Evolutionary conservation across 2,888 invertebrate genomes (phyloP).

Genomic region (Ditylenchus weischeri): DNA sequence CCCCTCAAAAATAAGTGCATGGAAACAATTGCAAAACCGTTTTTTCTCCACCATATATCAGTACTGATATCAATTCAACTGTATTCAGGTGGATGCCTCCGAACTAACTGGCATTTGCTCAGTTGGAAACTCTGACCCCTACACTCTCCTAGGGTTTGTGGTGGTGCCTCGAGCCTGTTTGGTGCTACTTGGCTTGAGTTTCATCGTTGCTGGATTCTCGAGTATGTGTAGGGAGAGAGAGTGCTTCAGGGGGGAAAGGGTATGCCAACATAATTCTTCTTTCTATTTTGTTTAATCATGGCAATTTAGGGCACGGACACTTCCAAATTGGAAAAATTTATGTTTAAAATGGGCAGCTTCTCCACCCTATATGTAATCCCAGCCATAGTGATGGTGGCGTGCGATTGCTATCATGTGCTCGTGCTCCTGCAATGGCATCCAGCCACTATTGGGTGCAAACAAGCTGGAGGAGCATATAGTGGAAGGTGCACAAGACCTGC

Average conservation of each 20-base stretch:
- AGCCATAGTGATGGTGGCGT: constrained; percentile 84
- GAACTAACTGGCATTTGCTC: constrained; percentile 80
- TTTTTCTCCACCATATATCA: no score
- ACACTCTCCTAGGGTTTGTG: constrained; percentile 81
- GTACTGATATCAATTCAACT: not conserved
- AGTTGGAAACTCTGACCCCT: constrained; percentile 81
- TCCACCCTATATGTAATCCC: constrained; percentile 94
- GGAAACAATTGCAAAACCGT: no score
- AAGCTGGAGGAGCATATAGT: constrained; percentile 36
- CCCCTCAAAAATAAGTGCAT: no score
- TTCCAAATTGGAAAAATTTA: constrained; percentile 83
- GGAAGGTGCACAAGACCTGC: constrained; percentile 44
- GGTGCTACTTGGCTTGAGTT: constrained; percentile 83
- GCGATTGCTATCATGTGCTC: constrained; percentile 87
- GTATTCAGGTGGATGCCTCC: constrained; percentile 62
- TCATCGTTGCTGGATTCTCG: constrained; percentile 89
- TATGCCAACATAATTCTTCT: constrained; percentile 28
- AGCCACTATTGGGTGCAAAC: constrained; percentile 50
- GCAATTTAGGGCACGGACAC: constrained; percentile 75
- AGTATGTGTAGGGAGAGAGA: constrained; percentile 92
- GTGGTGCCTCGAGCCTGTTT: constrained; percentile 84
- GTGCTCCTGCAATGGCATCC: constrained; percentile 69
- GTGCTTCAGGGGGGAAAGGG: constrained; percentile 76
- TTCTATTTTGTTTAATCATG: not conserved
- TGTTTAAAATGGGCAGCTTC: constrained; percentile 94